Evolutionary conservation across 2,888 invertebrate species (phyloP).

Genomic region (Conus canariensis): DNA sequence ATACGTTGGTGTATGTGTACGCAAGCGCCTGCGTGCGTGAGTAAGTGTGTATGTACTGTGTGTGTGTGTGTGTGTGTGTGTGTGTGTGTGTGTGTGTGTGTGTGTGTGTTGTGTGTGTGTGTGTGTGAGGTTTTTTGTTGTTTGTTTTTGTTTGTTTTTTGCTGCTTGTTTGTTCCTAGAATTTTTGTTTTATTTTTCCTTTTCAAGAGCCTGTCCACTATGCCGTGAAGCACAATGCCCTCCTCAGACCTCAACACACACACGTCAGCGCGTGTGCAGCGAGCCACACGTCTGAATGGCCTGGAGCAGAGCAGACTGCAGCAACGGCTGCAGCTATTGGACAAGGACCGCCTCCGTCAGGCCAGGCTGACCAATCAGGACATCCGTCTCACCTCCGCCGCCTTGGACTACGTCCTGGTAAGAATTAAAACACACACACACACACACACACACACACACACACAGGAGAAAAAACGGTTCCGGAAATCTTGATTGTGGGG

Average conservation of each 20-base stretch:
- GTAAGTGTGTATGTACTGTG: no score
- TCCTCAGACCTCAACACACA: conserved; percentile 60
- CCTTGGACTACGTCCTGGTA: conserved; percentile 68
- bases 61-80: not conserved
- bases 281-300: conserved; percentile 72
- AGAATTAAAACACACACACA: not conserved
- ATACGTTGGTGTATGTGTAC: not conserved
- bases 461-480: not conserved
- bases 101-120: no score
- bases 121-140: no score
- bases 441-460: not conserved
- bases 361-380: conserved; percentile 71
- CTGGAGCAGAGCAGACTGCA: conserved; percentile 69
- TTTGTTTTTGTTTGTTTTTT: no score
- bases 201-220: no score
- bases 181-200: no score
- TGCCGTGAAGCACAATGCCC: conserved; percentile 55
- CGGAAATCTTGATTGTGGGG: no score
- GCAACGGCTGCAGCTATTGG: conserved; percentile 65
- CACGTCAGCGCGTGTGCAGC: conserved; percentile 69
- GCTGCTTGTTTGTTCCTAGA: no score
- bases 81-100: not conserved
- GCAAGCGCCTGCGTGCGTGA: not conserved
- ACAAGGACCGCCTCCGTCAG: conserved; percentile 68
- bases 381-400: conserved; percentile 70